Percentiles rank a stretch among this genome's conserved stretches.
These are phyloP conservation scores for Elysia crispata DNA, from an alignment of 2,888 invertebrate species.

Conservation along the genomic window DNA sequence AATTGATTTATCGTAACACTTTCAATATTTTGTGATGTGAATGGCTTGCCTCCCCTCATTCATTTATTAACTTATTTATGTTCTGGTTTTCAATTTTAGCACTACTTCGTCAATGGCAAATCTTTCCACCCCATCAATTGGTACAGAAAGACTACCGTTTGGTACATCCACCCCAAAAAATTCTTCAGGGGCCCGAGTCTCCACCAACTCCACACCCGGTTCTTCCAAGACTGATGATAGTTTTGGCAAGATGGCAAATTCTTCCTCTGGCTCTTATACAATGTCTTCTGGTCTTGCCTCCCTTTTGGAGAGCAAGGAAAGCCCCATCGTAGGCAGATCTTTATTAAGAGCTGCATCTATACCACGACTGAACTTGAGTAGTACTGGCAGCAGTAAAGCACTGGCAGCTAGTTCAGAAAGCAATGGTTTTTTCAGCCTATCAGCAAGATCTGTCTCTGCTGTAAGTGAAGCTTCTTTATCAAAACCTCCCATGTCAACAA, in stretches of 20 bases:
- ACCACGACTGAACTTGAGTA: too few relatives aligned
- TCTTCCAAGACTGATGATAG: too few relatives aligned
- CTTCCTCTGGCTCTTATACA: conserved; percentile 65
- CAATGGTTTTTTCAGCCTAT: too few relatives aligned
- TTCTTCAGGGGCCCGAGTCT: conserved; percentile 5
- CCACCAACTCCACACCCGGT: background rate
- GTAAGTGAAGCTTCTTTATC: too few relatives aligned
- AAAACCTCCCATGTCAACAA: too few relatives aligned
- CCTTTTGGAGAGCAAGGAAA: conserved; percentile 87
- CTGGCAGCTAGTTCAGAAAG: too few relatives aligned
- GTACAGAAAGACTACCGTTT: conserved; percentile 11
- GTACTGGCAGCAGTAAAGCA: too few relatives aligned
- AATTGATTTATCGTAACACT: too few relatives aligned
- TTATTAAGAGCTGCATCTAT: conserved; percentile 38
- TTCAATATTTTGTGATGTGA: too few relatives aligned
- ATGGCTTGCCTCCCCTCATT: too few relatives aligned
- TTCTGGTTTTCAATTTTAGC: background rate
- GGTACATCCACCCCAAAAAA: background rate
- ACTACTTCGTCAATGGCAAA: background rate
- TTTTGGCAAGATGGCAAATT: too few relatives aligned
- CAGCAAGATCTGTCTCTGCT: too few relatives aligned
- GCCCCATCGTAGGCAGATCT: conserved; percentile 66
- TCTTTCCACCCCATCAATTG: background rate
- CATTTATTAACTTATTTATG: background rate
- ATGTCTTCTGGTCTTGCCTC: conserved; percentile 87